Conservation (phyloP, 2,113 vertebrate genomes). For the Arvicanthis niloticus region DNA sequence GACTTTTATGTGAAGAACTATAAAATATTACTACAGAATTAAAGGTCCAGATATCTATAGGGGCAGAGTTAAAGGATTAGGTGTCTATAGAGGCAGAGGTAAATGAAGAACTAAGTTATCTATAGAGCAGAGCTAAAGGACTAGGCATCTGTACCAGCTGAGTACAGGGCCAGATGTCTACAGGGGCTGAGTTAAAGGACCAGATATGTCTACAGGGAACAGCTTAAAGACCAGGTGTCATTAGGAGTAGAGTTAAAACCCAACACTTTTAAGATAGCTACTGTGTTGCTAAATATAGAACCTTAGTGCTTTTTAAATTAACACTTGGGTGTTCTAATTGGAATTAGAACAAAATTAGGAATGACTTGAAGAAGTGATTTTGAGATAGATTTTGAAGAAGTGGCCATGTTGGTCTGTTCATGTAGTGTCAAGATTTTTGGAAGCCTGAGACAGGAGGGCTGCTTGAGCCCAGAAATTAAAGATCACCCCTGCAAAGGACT, state of each 20-base stretch:
- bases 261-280: neutral
- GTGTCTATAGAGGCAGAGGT: neutral
- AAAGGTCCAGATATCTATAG: no score
- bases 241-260: neutral
- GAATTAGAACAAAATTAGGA: neutral
- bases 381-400: neutral
- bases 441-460: neutral
- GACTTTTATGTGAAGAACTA: neutral
- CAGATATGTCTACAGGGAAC: no score
- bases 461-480: neutral
- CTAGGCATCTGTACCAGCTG: neutral
- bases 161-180: neutral
- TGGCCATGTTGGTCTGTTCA: neutral
- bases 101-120: neutral
- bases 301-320: neutral
- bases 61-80: neutral
- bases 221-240: neutral
- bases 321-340: neutral
- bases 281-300: neutral
- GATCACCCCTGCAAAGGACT: neutral
- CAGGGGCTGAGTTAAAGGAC: neutral
- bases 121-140: neutral
- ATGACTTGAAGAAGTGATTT: neutral
- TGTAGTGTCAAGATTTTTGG: neutral
- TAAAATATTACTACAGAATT: neutral